Evolutionary conservation across 2,113 vertebrate species (phyloP).

Genomic region (Gila orcuttii): DNA sequence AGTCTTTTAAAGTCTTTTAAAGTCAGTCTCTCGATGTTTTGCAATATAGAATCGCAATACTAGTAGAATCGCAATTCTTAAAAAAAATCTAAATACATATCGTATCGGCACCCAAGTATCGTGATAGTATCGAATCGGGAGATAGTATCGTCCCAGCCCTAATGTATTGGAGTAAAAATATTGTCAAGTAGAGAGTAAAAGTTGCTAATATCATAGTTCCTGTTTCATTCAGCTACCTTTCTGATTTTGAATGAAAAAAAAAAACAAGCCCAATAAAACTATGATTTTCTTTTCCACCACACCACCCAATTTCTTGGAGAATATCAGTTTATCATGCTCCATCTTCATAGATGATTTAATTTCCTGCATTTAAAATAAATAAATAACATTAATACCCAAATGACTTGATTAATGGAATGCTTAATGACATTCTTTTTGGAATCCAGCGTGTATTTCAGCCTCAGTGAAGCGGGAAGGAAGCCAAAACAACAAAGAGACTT

Average conservation of each 20-base stretch:
- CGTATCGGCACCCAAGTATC: no score
- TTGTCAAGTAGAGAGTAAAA: no score
- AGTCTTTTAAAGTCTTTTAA: no score
- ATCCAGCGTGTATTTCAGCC: neutral
- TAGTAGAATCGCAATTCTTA: no score
- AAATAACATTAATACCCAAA: conserved; percentile 22
- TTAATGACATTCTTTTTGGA: conserved; percentile 19
- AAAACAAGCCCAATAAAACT: no score
- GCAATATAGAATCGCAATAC: no score
- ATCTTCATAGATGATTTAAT: conserved; percentile 1
- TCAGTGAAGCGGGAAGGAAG: neutral
- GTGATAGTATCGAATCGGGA: no score
- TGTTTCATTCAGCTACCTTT: neutral
- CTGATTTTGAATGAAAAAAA: neutral
- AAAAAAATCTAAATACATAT: no score
- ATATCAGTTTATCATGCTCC: neutral
- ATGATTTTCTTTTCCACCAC: neutral
- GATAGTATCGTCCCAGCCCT: no score
- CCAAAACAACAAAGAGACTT: conserved; percentile 17
- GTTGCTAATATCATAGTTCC: no score
- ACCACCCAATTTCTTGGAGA: neutral
- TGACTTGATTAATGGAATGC: conserved; percentile 21
- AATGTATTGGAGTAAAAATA: no score
- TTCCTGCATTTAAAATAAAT: conserved; percentile 17
- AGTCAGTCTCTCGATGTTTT: no score